These are phyloP conservation scores for Falcunculus frontatus DNA, from an alignment of 2,113 vertebrate species.

Conservation along the genomic window DNA sequence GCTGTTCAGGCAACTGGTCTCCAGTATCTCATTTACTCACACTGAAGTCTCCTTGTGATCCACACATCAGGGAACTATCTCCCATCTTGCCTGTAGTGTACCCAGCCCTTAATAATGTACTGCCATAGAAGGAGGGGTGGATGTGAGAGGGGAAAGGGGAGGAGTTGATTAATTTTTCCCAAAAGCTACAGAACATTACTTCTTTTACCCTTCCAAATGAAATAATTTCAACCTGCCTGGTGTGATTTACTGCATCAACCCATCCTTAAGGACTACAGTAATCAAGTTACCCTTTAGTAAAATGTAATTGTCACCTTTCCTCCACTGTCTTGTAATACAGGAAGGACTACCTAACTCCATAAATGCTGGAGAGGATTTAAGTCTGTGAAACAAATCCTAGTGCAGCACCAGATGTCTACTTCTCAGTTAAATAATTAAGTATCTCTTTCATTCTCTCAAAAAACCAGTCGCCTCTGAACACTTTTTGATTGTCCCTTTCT, in stretches of 20 bases:
- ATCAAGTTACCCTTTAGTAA: background rate
- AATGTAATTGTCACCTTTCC: background rate
- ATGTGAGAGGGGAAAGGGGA: background rate
- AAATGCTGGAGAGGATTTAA: background rate
- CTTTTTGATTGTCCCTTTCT: background rate
- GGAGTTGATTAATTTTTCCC: background rate
- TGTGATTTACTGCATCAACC: background rate
- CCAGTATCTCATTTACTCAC: background rate
- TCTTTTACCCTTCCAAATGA: background rate
- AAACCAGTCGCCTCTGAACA: background rate
- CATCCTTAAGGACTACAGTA: background rate
- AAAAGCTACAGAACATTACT: background rate
- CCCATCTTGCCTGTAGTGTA: background rate
- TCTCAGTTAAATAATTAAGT: background rate
- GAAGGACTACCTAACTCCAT: background rate
- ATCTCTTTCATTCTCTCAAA: background rate
- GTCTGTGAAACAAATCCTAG: background rate
- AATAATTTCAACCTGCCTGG: background rate
- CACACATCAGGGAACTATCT: background rate
- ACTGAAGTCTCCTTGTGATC: background rate
- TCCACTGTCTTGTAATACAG: background rate
- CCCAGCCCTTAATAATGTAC: background rate
- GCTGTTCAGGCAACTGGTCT: background rate
- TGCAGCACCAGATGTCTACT: background rate
- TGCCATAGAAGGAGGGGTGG: accelerated